Evolutionary conservation across 2,113 vertebrate species (phyloP).

Genomic region (Nesogale talazaci): DNA sequence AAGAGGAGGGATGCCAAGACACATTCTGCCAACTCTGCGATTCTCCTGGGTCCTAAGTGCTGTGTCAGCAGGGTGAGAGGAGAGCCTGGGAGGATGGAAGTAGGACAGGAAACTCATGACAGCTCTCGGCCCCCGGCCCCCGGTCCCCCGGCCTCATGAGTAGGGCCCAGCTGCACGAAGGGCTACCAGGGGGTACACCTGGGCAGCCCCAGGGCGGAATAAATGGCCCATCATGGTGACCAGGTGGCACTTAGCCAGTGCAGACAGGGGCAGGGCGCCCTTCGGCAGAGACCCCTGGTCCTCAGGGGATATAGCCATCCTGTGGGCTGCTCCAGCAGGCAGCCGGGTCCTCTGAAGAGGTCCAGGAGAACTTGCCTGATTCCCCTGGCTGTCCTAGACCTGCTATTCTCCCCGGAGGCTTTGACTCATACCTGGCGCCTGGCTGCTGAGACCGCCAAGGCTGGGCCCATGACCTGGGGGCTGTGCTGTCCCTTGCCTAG

Average conservation of each 20-base stretch:
- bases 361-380: not conserved
- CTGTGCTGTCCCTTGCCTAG: not conserved
- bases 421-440: not conserved
- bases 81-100: not conserved
- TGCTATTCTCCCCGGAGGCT: not conserved
- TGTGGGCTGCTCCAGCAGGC: not conserved
- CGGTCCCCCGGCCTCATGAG: not conserved
- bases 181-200: conserved; percentile 30
- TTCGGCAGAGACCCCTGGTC: not conserved
- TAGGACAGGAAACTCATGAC: conserved; percentile 68
- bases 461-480: not conserved
- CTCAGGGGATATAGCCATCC: not conserved
- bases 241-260: not conserved
- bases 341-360: not conserved
- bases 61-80: conserved; percentile 30
- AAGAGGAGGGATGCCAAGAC: not conserved
- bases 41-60: conserved; percentile 35
- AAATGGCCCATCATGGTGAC: not conserved
- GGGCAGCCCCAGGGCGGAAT: not conserved
- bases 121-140: conserved; percentile 21
- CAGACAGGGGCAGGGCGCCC: not conserved
- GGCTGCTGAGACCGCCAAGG: not conserved
- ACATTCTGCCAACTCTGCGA: not conserved
- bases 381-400: not conserved
- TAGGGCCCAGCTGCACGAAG: not conserved